phyloP scores from a whole-genome alignment of 2,113 vertebrate genomes.

The Montifringilla adamsi region DNA sequence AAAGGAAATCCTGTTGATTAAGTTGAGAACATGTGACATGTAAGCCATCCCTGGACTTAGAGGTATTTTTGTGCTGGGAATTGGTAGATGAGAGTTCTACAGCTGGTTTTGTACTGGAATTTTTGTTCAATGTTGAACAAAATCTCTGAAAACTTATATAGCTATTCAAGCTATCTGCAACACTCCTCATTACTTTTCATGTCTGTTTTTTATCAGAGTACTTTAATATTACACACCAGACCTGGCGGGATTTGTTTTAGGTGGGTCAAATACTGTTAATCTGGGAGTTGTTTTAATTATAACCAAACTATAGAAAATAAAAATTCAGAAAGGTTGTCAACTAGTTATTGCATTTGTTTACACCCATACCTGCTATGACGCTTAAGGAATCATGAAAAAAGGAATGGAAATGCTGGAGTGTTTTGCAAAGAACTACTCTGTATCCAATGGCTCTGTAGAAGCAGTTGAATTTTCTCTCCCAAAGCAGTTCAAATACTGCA shows the following conservation, averaged over 20 bases:
- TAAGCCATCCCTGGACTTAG: background rate
- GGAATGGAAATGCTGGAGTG: background rate
- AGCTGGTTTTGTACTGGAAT: background rate
- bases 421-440: background rate
- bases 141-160: background rate
- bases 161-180: background rate
- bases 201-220: background rate
- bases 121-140: background rate
- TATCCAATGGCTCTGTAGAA: background rate
- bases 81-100: background rate
- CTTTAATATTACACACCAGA: background rate
- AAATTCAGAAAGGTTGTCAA: background rate
- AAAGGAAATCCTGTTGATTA: constrained; percentile 13
- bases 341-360: background rate
- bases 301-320: background rate
- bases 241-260: background rate
- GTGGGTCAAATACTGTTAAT: background rate
- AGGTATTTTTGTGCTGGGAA: background rate
- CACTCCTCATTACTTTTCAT: background rate
- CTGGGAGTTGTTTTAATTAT: background rate
- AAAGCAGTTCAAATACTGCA: background rate
- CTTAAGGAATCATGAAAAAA: background rate
- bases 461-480: background rate
- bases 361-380: background rate
- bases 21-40: background rate